Conservation (phyloP, 2,797 vertebrate genomes). For the Tragelaphus oryx region DNA sequence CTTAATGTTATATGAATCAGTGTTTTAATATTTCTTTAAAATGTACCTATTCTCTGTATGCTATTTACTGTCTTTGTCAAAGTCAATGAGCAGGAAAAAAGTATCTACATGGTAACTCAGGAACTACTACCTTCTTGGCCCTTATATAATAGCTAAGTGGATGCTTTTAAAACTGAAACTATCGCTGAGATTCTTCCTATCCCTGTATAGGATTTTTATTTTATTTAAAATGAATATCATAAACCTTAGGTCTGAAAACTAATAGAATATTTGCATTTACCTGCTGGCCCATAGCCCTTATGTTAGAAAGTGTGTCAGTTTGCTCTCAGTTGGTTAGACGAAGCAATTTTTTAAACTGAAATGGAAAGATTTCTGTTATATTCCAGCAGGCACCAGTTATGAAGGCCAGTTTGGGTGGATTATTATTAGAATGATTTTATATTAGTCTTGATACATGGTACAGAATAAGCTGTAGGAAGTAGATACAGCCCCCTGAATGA, state of each 20-base stretch:
- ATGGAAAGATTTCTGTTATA: constrained; percentile 79
- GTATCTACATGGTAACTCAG: constrained; percentile 72
- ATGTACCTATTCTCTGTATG: constrained; percentile 71
- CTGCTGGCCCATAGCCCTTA: constrained; percentile 81
- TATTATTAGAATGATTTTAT: constrained; percentile 79
- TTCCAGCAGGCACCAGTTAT: constrained; percentile 70
- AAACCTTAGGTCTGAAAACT: constrained; percentile 80
- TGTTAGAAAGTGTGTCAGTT: constrained; percentile 80
- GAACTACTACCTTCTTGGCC: constrained; percentile 59
- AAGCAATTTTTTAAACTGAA: constrained; percentile 80
- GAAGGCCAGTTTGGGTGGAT: constrained; percentile 73
- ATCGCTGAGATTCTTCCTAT: constrained; percentile 72
- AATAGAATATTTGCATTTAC: constrained; percentile 84
- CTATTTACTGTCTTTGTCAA: constrained; percentile 75
- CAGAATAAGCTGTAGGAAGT: constrained; percentile 68
- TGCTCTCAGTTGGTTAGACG: constrained; percentile 73
- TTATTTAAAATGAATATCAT: constrained; percentile 82
- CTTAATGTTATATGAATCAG: constrained; percentile 57
- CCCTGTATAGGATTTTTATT: constrained; percentile 81
- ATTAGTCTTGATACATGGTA: constrained; percentile 69
- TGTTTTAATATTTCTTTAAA: constrained; percentile 78
- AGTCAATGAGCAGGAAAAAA: constrained; percentile 69
- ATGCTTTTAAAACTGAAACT: constrained; percentile 76
- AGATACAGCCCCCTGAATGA: constrained; percentile 68
- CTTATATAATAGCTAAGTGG: constrained; percentile 69